These are phyloP conservation scores for Pelodiscus sinensis DNA, from an alignment of 2,113 vertebrate genomes.

Conservation along the genomic window DNA sequence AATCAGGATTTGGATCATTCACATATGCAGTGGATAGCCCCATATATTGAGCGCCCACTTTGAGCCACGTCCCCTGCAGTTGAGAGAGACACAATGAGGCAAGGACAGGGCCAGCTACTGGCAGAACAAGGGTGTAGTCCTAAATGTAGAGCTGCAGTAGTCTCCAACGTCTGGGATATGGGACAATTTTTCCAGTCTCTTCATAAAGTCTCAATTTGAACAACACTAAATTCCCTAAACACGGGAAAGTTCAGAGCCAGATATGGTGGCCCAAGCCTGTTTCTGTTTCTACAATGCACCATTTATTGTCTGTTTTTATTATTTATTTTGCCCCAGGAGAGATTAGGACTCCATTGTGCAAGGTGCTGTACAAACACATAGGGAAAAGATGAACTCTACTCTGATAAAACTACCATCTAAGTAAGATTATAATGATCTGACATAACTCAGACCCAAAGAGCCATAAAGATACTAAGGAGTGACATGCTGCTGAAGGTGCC, in stretches of 20 bases:
- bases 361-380: background rate
- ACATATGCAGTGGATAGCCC: background rate
- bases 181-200: background rate
- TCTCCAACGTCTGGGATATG: background rate
- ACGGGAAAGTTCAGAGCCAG: background rate
- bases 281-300: background rate
- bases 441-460: too few species aligned
- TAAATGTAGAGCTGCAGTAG: background rate
- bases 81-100: background rate
- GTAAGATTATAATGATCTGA: background rate
- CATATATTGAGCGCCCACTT: background rate
- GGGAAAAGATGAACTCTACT: background rate
- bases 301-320: background rate
- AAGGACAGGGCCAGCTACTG: background rate
- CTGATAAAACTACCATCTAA: background rate
- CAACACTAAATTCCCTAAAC: background rate
- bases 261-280: fast-evolving
- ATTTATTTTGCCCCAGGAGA: background rate
- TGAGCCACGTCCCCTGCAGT: background rate
- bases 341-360: background rate
- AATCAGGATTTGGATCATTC: background rate
- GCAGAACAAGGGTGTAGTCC: background rate
- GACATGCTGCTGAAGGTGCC: background rate
- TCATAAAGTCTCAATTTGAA: background rate
- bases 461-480: background rate